Base-by-base conservation (phyloP, 2,888 invertebrate species). In the Pelosia muscerda region DNA sequence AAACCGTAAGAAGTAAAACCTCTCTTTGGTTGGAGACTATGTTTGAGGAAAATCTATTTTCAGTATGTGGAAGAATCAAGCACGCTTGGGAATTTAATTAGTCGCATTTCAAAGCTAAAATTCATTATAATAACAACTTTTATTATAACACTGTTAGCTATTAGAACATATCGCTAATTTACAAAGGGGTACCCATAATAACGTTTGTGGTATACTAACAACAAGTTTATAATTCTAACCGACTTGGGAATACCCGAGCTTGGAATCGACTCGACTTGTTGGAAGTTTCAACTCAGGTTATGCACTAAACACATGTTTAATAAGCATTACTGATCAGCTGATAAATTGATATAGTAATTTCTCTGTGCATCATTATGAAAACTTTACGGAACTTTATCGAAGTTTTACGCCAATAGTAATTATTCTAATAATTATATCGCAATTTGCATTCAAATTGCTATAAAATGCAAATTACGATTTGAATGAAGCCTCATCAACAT, bases 161-260 rank as follows among this genome's bases (percentile, higher is more conserved):
- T 58, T 55, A 28, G 56, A 68, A 67, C 55, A 55, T 69, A 60
- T 72, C 38, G 59, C 22, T 68, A 63, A 73, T 60, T 67, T 67
- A 72, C 68, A 78, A 78, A 79, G 70, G 58, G 22, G 49, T 65
- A 66, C 66, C 66, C 23, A 28, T 75, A 77, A 73, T 71, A 59
- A 63, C 25, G 55, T 77, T 77, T 68, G 71, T 42, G 34, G 64
- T 59, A 65, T 68, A 69, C 56, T 60, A 23, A 54, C 54, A n/a
- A n/a, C 31, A 69, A 76, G 71, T 74, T 65, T 28, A 49, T 69
- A 67, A 78, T 76, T 68, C 66, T 53, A 71, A 62, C 68, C 64
- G 67, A 60, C 64, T 54, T 38, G 68, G 70, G 78, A 72, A 68
- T 70, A 61, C 54, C 67, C 69, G 71, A 66, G 69, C 63, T 74